phyloP scores from a whole-genome alignment of 2,797 vertebrate species.

The Odontamblyopus rebecca region DNA sequence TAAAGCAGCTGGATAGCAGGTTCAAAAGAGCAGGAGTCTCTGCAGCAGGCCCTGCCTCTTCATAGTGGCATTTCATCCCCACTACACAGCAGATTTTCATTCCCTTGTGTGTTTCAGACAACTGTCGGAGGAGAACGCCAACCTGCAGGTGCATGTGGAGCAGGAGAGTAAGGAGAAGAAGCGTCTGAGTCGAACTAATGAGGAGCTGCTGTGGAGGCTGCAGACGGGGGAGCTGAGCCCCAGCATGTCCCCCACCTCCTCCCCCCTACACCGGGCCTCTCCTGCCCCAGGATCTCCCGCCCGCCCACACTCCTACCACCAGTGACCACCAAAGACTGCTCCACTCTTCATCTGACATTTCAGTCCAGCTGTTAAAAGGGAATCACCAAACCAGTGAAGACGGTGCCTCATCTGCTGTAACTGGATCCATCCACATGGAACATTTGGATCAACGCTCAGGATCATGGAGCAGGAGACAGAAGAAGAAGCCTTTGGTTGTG shows the following conservation, averaged over 20 bases:
- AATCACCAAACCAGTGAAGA: conserved; percentile 76
- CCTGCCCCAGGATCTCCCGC: conserved; percentile 85
- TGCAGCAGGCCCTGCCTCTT: neutral
- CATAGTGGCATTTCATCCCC: neutral
- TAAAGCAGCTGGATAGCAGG: no score
- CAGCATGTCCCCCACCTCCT: conserved; percentile 83
- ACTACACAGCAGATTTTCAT: neutral
- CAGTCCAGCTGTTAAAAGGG: conserved; percentile 28
- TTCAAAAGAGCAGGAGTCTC: no score
- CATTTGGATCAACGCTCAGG: conserved; percentile 80
- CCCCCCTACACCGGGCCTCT: conserved; percentile 80
- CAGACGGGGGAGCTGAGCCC: conserved; percentile 92
- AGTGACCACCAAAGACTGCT: conserved; percentile 50
- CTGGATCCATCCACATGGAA: conserved; percentile 71
- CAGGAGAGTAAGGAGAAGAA: conserved; percentile 97
- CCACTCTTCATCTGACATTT: conserved; percentile 35
- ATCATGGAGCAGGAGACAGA: conserved; percentile 53
- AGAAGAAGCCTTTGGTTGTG: conserved; percentile 15
- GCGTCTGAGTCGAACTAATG: conserved; percentile 91
- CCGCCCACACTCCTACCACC: conserved; percentile 80
- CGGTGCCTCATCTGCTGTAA: conserved; percentile 69
- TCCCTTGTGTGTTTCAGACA: conserved; percentile 76
- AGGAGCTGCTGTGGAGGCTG: conserved; percentile 97
- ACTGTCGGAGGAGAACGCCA: conserved; percentile 93
- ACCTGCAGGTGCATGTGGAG: conserved; percentile 91